Evolutionary conservation across 2,797 vertebrate genomes (phyloP).

Genomic region (Crypturellus tataupa): DNA sequence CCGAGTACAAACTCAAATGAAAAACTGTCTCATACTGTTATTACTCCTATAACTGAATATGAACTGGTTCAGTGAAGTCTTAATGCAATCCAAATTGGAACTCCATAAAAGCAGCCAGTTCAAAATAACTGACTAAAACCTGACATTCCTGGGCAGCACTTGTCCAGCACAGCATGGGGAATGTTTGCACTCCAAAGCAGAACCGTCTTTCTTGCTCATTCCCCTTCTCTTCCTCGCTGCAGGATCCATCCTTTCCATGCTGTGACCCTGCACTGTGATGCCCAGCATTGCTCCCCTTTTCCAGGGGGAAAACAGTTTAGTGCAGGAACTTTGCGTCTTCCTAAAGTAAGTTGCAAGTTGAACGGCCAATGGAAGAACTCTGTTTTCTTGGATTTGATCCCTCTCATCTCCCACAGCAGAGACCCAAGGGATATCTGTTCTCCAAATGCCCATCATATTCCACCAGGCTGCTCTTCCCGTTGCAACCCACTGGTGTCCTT

Average conservation of each 20-base stretch:
- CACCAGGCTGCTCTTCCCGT: not conserved
- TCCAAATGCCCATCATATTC: not conserved
- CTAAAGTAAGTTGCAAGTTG: not conserved
- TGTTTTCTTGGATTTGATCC: not conserved
- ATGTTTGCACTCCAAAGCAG: not conserved
- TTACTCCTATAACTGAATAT: not conserved
- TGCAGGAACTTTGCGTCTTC: not conserved
- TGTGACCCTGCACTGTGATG: not conserved
- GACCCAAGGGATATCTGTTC: not conserved
- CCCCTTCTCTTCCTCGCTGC: not conserved
- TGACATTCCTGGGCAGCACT: not conserved
- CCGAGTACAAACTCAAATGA: not conserved
- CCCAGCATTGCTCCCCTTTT: not conserved
- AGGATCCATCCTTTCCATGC: not conserved
- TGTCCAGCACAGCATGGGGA: not conserved
- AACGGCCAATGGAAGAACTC: not conserved
- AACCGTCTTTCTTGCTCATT: not conserved
- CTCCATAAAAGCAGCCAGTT: not conserved
- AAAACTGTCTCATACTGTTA: not conserved
- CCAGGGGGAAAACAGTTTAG: not conserved
- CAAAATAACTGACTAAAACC: not conserved
- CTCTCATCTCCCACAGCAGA: not conserved
- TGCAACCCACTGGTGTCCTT: not conserved
- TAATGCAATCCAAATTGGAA: not conserved
- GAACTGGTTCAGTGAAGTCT: not conserved